phyloP scores from a whole-genome alignment of 2,888 invertebrate species.

The Leucozona laternaria region DNA sequence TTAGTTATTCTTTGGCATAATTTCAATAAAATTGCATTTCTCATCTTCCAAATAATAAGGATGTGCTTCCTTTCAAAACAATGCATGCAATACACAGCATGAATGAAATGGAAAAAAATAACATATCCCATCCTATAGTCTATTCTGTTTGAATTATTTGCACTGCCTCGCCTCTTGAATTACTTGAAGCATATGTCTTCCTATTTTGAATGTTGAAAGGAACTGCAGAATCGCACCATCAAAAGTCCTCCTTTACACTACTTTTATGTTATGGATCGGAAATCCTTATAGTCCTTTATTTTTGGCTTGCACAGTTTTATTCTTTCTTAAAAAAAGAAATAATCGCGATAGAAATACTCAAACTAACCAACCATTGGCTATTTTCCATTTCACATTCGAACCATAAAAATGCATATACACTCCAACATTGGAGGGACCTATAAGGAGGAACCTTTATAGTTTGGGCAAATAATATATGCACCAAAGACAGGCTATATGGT shows the following conservation, averaged over 20 bases:
- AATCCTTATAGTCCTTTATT: slow-evolving; percentile 19
- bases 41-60: neutral
- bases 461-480: neutral
- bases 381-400: slow-evolving; percentile 18
- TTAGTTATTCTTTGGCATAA: slow-evolving; percentile 12
- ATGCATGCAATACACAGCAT: neutral
- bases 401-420: slow-evolving; percentile 15
- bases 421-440: neutral
- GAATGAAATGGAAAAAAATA: neutral
- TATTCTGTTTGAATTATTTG: slow-evolving; percentile 12
- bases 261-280: neutral
- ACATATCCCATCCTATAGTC: slow-evolving; percentile 22
- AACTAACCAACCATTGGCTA: slow-evolving; percentile 39
- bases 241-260: slow-evolving; percentile 1
- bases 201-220: slow-evolving; percentile 29
- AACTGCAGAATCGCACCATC: slow-evolving; percentile 10
- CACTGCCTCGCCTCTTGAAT: slow-evolving; percentile 34
- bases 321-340: neutral
- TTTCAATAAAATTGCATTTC: neutral
- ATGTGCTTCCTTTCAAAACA: slow-evolving; percentile 24
- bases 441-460: neutral
- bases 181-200: slow-evolving; percentile 42
- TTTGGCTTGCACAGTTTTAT: slow-evolving; percentile 6
- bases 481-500: neutral
- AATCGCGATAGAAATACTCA: slow-evolving; percentile 2